These are phyloP conservation scores for Albula glossodonta DNA, from an alignment of 2,113 vertebrate genomes.

Conservation along the genomic window DNA sequence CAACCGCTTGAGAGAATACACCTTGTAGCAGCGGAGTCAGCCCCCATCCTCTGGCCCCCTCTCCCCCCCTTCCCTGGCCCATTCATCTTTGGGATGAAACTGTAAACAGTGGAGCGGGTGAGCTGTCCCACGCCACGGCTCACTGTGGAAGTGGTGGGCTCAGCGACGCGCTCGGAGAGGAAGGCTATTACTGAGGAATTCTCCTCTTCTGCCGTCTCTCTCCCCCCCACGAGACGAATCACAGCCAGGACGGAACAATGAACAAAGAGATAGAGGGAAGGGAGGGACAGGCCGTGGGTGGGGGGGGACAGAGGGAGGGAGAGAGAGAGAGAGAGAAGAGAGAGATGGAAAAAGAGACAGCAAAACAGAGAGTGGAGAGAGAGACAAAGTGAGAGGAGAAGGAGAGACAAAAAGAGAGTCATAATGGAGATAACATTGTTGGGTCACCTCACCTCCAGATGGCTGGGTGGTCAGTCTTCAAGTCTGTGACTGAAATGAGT, in stretches of 20 bases:
- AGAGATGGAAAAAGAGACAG: too few relatives aligned
- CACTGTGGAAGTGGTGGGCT: neutral
- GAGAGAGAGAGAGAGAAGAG: neutral
- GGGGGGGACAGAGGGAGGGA: neutral
- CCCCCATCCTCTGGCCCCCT: too few relatives aligned
- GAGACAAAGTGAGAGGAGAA: neutral
- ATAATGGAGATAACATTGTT: neutral
- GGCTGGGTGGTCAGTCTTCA: neutral
- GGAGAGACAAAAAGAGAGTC: neutral
- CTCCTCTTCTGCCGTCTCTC: neutral
- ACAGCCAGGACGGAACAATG: constrained; percentile 22
- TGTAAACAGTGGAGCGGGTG: neutral
- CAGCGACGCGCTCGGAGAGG: neutral
- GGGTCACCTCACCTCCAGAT: constrained; percentile 14
- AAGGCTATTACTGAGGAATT: constrained; percentile 16
- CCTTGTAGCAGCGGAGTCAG: neutral
- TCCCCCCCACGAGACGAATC: neutral
- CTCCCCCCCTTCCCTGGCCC: too few relatives aligned
- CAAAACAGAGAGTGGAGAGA: too few relatives aligned
- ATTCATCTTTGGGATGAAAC: neutral
- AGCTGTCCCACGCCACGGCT: neutral
- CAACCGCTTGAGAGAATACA: neutral
- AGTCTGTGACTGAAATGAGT: too few relatives aligned
- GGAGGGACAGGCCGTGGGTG: neutral
- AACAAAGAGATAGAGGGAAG: constrained; percentile 19